Evolutionary conservation across 2,113 vertebrate genomes (phyloP).

Genomic region (Ranitomeya variabilis): DNA sequence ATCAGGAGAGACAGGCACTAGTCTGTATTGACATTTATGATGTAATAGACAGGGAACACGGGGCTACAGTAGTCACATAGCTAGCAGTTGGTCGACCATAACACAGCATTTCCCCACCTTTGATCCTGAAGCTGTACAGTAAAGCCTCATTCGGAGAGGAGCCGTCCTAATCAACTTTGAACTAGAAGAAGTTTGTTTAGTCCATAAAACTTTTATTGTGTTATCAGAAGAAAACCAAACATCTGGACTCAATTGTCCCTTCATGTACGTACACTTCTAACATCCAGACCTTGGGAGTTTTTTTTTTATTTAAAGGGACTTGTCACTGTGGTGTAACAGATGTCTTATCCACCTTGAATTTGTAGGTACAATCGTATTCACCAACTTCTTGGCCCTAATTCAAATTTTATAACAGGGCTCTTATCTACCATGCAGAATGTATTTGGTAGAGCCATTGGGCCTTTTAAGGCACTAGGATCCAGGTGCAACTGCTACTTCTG

Average conservation of each 20-base stretch:
- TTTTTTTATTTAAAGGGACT: neutral
- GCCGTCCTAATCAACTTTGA: constrained; percentile 70
- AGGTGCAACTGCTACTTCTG: neutral
- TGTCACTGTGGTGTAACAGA: neutral
- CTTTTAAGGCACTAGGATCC: no score
- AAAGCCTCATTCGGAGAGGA: constrained; percentile 28
- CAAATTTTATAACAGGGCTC: neutral
- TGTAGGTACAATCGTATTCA: neutral
- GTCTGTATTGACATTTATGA: constrained; percentile 51
- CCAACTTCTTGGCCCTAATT: neutral
- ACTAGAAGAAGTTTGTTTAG: constrained; percentile 69
- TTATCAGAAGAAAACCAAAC: constrained; percentile 67
- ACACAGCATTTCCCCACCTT: constrained; percentile 50
- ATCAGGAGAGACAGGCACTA: constrained; percentile 2
- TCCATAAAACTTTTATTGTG: constrained; percentile 73
- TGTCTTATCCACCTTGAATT: neutral
- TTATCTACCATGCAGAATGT: no score
- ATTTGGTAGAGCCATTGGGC: no score
- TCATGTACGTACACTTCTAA: constrained; percentile 63
- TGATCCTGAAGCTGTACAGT: constrained; percentile 45
- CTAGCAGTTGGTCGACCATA: constrained; percentile 33
- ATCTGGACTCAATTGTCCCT: constrained; percentile 72
- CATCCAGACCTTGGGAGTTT: neutral
- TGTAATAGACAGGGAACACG: constrained; percentile 1
- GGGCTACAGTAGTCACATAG: constrained; percentile 45